These are phyloP conservation scores for Monochamus alternatus DNA, from an alignment of 2,888 invertebrate species.

Conservation along the genomic window DNA sequence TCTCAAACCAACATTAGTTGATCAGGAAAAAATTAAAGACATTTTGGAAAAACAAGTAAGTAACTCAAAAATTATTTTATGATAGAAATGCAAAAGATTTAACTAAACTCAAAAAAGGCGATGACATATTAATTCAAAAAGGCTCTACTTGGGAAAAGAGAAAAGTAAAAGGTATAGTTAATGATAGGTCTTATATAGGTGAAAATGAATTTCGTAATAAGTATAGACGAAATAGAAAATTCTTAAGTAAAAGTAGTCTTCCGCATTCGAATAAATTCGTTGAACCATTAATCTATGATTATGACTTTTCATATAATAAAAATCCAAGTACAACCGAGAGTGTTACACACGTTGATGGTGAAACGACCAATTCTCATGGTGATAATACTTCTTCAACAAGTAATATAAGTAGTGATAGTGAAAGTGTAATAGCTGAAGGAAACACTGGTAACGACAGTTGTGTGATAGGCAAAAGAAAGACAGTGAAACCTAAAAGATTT, in stretches of 20 bases:
- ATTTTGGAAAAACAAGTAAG: slow-evolving; percentile 24
- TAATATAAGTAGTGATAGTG: no score
- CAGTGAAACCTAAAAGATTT: no score
- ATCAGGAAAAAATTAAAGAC: slow-evolving; percentile 14
- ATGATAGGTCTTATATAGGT: slow-evolving; percentile 43
- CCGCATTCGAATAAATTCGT: no score
- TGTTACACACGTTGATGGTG: no score
- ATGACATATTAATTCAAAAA: slow-evolving; percentile 40
- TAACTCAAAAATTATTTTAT: slow-evolving; percentile 37
- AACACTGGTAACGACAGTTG: no score
- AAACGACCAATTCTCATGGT: no score
- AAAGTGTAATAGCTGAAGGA: no score
- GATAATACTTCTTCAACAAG: no score
- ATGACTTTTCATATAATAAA: no score
- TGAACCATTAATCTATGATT: no score
- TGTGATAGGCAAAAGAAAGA: no score
- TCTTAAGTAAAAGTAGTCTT: slow-evolving; percentile 23
- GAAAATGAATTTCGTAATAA: slow-evolving; percentile 26
- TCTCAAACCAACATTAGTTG: slow-evolving; percentile 20
- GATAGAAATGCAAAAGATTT: slow-evolving; percentile 31
- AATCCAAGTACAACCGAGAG: no score
- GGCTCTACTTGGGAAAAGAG: slow-evolving; percentile 34
- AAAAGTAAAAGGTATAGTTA: slow-evolving; percentile 42
- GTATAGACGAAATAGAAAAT: slow-evolving; percentile 36
- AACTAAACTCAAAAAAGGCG: slow-evolving; percentile 29